phyloP scores from a whole-genome alignment of 2,888 invertebrate species.

The Sinopyrophorus schimmeli region DNA sequence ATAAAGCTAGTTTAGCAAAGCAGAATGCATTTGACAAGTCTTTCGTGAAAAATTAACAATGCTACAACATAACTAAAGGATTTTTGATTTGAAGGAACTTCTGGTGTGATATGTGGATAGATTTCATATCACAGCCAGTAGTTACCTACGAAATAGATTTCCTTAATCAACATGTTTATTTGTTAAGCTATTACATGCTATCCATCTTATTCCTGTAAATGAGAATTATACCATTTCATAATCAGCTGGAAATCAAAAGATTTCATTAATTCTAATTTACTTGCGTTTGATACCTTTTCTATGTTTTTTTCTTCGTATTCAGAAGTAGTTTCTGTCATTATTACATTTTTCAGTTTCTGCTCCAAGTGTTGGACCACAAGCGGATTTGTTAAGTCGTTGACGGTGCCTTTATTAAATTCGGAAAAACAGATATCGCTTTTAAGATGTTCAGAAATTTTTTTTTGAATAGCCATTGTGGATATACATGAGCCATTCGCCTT shows the following conservation, averaged over 20 bases:
- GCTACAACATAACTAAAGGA: conserved; percentile 37
- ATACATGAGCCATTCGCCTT: too few relatives aligned
- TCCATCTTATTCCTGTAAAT: background rate
- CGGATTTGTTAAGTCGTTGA: background rate
- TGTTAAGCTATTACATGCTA: background rate
- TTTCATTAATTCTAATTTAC: background rate
- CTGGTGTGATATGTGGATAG: conserved; percentile 56
- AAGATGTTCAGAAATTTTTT: background rate
- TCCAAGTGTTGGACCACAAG: background rate
- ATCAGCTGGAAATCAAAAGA: background rate
- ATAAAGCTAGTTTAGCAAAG: conserved; percentile 59
- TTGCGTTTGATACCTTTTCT: background rate
- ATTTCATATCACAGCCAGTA: conserved; percentile 57
- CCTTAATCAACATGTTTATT: conserved; percentile 35
- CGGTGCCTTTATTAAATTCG: background rate
- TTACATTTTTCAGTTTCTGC: background rate
- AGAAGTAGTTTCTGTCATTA: conserved; percentile 1
- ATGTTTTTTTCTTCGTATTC: conserved; percentile 5
- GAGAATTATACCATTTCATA: background rate
- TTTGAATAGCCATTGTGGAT: background rate
- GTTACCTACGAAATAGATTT: conserved; percentile 56
- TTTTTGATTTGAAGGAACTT: conserved; percentile 57
- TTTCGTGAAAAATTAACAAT: background rate
- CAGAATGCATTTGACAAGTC: conserved; percentile 53
- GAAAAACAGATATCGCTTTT: background rate